Percentiles rank a stretch among this genome's conserved stretches.
Conservation (phyloP, 2,113 vertebrate species). For the Oceanodroma tethys region DNA sequence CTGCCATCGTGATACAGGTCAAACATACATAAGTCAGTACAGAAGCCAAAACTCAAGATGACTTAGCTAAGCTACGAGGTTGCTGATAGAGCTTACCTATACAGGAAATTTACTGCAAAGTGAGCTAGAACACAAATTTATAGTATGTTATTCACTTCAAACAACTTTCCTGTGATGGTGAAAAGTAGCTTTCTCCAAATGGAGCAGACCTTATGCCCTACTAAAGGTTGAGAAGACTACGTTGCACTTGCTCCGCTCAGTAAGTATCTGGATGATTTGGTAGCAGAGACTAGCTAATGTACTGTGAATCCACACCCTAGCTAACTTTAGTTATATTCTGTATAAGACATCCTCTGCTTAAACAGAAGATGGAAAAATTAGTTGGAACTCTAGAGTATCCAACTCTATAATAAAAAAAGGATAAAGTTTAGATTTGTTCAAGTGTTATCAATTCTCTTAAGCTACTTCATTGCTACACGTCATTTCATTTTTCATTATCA, state of each 20-base stretch:
- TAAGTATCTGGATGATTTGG: neutral
- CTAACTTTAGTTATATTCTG: neutral
- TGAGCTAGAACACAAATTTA: neutral
- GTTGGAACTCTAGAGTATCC: neutral
- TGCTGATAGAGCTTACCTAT: neutral
- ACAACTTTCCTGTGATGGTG: neutral
- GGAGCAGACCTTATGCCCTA: neutral
- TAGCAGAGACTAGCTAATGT: neutral
- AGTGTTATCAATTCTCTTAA: neutral
- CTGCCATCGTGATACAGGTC: neutral
- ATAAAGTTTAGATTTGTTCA: neutral
- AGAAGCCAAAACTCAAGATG: neutral
- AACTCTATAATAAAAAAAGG: neutral
- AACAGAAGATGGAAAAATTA: neutral
- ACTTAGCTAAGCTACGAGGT: neutral
- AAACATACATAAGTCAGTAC: neutral
- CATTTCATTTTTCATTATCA: slow-evolving; percentile 8
- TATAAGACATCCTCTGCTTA: neutral
- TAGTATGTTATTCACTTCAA: neutral
- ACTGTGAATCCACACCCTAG: neutral
- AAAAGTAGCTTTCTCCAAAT: neutral
- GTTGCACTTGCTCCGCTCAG: neutral
- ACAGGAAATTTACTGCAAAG: neutral
- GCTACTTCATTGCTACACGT: neutral
- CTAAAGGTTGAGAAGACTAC: neutral